Conservation (phyloP, 1,140 invertebrate genomes). For the Neoseiulus cucumeris region DNA sequence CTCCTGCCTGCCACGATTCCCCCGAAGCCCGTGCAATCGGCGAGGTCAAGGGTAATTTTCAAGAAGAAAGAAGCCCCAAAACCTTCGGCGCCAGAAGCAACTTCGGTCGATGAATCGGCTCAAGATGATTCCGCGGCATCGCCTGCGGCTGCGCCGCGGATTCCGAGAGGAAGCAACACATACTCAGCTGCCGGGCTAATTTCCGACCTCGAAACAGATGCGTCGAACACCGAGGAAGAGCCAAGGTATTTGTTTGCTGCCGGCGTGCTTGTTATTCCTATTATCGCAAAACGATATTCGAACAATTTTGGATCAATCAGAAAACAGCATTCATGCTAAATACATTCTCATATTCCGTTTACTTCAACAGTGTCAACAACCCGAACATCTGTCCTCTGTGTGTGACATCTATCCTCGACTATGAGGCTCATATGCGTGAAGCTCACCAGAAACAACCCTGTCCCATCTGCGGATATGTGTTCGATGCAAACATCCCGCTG, state of each 20-base stretch:
- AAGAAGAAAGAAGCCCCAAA: conserved; percentile 2
- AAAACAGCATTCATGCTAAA: no score
- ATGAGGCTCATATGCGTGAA: conserved; percentile 7
- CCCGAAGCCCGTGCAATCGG: background rate
- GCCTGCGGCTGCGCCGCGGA: background rate
- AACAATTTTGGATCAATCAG: no score
- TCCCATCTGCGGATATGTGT: conserved; percentile 2
- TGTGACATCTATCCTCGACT: conserved; percentile 1
- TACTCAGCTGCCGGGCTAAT: background rate
- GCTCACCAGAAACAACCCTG: conserved; percentile 8
- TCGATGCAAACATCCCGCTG: background rate
- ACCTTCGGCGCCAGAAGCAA: background rate
- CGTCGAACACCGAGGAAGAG: conserved; percentile 6
- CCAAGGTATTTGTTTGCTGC: background rate
- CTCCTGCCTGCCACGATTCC: background rate
- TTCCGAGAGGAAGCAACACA: background rate
- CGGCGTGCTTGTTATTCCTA: no score
- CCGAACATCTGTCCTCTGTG: conserved; percentile 3
- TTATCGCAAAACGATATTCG: no score
- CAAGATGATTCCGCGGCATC: no score
- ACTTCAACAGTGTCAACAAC: background rate
- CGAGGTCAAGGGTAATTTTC: background rate
- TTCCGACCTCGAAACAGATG: conserved; percentile 3
- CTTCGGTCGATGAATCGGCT: background rate
- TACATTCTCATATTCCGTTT: no score